Percentiles rank a stretch among this genome's conserved stretches.
These are phyloP conservation scores for Clytia hemisphaerica DNA, from an alignment of 30 jellyfish, hydroid and myxozoan genomes.

Conservation along the genomic window DNA sequence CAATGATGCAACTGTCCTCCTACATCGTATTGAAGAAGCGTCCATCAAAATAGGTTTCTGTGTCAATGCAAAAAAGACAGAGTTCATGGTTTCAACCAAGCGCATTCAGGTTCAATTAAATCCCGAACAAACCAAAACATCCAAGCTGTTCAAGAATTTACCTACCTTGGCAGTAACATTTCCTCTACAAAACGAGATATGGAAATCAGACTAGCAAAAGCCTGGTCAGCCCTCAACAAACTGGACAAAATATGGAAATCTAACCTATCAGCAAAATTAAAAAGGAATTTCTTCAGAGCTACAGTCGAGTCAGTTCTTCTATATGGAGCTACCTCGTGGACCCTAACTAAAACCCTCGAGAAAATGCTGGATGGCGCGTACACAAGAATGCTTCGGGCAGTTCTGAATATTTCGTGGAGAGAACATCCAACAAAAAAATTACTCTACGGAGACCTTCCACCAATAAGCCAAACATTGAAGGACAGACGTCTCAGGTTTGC, in stretches of 20 bases:
- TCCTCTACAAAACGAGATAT: constrained; percentile 20
- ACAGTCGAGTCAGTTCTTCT: constrained; percentile 36
- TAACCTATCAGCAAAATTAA: constrained; percentile 14
- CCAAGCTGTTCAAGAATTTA: constrained; percentile 1
- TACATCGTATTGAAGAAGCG: neutral
- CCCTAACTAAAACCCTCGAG: constrained; percentile 31
- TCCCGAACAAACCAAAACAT: neutral
- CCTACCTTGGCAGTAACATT: constrained; percentile 26
- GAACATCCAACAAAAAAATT: neutral
- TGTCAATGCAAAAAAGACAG: constrained; percentile 17
- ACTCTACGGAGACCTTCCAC: constrained; percentile 20
- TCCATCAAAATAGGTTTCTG: neutral
- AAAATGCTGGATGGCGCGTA: constrained; percentile 24
- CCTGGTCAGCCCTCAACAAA: constrained; percentile 22
- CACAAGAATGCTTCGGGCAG: constrained; percentile 7
- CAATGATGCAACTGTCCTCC: neutral
- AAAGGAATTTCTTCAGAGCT: constrained; percentile 24
- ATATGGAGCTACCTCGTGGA: constrained; percentile 34
- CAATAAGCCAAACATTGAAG: neutral
- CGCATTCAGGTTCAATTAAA: no score
- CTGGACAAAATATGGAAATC: constrained; percentile 19
- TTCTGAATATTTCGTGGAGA: constrained; percentile 26
- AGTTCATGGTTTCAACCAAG: constrained; percentile 18
- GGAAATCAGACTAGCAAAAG: constrained; percentile 16
- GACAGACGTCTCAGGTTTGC: constrained; percentile 32